These are phyloP conservation scores for Megaustenia siamemsis DNA, from an alignment of 2,888 invertebrate species.

Conservation along the genomic window DNA sequence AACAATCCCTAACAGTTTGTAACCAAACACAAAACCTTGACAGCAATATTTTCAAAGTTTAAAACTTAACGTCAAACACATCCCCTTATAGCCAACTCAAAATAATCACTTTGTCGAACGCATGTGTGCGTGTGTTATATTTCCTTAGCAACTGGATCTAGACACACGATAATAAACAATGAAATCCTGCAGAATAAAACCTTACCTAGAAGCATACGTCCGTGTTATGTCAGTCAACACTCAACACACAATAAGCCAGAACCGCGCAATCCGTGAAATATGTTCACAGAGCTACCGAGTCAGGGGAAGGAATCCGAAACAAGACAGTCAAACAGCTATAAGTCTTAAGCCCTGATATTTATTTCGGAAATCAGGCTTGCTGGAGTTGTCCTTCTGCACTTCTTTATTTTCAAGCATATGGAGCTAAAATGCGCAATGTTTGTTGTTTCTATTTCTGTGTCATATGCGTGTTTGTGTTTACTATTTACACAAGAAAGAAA, in stretches of 20 bases:
- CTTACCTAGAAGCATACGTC: neutral
- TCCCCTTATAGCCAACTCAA: too few relatives aligned
- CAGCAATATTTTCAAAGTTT: too few relatives aligned
- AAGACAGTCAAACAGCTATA: neutral
- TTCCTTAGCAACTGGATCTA: neutral
- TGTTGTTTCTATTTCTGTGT: too few relatives aligned
- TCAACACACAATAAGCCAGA: neutral
- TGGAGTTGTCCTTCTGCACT: neutral
- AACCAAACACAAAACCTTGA: too few relatives aligned
- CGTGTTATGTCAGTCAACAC: neutral
- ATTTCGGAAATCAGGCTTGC: neutral
- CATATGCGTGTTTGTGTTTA: too few relatives aligned
- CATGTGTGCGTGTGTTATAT: neutral
- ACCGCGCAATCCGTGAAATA: neutral
- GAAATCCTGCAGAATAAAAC: neutral
- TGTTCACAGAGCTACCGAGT: neutral
- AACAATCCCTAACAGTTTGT: too few relatives aligned
- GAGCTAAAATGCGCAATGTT: too few relatives aligned
- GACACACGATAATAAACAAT: neutral
- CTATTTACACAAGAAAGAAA: too few relatives aligned
- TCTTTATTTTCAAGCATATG: neutral
- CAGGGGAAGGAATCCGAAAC: neutral
- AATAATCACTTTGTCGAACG: neutral
- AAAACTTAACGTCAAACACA: too few relatives aligned
- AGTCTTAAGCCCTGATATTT: neutral